Evolutionary conservation across 2,888 invertebrate genomes (phyloP).

Genomic region (Lepidonotus clava): DNA sequence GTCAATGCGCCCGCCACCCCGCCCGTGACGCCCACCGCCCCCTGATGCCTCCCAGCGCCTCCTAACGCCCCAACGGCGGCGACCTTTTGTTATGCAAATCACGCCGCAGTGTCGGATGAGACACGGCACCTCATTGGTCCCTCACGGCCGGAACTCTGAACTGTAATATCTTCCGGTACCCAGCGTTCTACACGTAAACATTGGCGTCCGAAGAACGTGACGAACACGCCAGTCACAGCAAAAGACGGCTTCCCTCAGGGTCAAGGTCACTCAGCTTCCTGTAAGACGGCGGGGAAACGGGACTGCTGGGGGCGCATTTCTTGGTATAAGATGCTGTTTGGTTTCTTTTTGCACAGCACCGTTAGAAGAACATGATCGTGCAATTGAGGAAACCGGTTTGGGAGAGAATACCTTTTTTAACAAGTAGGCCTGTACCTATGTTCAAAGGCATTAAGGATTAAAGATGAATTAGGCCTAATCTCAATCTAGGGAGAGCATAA

Average conservation of each 20-base stretch:
- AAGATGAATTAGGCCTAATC: no score
- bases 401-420: no score
- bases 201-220: slow-evolving; percentile 34
- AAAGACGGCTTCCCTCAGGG: slow-evolving; percentile 9
- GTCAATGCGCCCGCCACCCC: slow-evolving; percentile 38
- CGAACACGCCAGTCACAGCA: slow-evolving; percentile 7
- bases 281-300: no score
- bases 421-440: no score
- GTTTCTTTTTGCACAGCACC: no score
- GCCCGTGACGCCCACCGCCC: slow-evolving; percentile 7
- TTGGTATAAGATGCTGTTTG: no score
- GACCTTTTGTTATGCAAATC: slow-evolving; percentile 36
- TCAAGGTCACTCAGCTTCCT: slow-evolving; percentile 44
- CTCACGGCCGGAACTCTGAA: slow-evolving; percentile 29
- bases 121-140: slow-evolving; percentile 43
- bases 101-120: slow-evolving; percentile 14
- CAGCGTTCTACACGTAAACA: slow-evolving; percentile 42
- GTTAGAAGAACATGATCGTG: no score
- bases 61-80: not conserved
- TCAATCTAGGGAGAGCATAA: no score
- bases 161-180: slow-evolving; percentile 43
- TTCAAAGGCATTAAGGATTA: no score
- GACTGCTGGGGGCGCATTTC: no score
- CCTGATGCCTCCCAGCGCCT: no score
- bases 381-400: no score